Base-by-base conservation (phyloP, 2,888 invertebrate genomes). In the Thelaira solivaga region DNA sequence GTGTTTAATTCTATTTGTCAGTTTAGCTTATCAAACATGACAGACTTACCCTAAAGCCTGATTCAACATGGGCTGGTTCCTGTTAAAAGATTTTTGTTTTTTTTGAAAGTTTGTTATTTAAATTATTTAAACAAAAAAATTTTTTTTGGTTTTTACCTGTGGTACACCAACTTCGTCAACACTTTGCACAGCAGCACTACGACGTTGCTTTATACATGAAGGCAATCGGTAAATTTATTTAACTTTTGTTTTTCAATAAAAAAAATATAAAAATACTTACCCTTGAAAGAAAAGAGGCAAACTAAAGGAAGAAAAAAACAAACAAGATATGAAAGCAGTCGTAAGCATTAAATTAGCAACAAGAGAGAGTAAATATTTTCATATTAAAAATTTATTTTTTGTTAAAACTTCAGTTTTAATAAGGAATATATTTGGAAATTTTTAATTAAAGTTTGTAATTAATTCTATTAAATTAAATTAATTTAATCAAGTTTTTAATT, bases 41-140 rank as follows among this genome's bases (percentile, higher is more conserved):
- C n/a, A n/a, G n/a, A n/a, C n/a, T n/a, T 61, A 69, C 69, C 16
- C 69, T 69, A 29, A 49, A 8, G 5, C 4, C 18, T 39, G 20
- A 16, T 49, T n/a, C 39, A 5, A 18, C 8, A 29, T 43, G 11
- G 13, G 36, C 7, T 2, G 24, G 43, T 20, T 36, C 68, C 57
- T 57, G 18, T 34, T 24, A 18, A 26, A 45, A 10, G n/a, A 4
- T 24, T 24, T 16, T 16, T 20, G 6, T 20, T 16, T 22, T 11
- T n/a, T 24, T 43, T 29, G 29, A 43, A 10, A 24, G 26, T 6
- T 11, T 6, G 4, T 6, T n/a, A n/a, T n/a, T n/a, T n/a, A n/a
- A n/a, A n/a, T n/a, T n/a, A n/a, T n/a, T n/a, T n/a, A 5, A 43
- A 31, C 5, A 4, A 6, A 13, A 2, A 4, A 18, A 6, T 10